Percentiles rank a stretch among this genome's conserved stretches.
Conservation (phyloP, 2,888 invertebrate species). For the Syritta pipiens region DNA sequence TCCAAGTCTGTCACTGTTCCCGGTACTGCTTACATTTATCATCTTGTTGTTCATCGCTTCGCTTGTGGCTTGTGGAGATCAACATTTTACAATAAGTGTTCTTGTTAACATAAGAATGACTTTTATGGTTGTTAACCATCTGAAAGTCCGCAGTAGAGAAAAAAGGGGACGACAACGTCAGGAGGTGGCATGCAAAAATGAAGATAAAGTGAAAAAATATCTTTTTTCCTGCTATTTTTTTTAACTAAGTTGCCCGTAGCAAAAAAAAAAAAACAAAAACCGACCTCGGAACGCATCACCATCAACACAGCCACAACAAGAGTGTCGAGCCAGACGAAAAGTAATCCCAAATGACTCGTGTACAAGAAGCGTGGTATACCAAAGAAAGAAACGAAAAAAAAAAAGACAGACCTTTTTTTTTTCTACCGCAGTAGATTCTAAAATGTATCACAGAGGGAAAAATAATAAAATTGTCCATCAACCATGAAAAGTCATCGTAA, state of each 20-base stretch:
- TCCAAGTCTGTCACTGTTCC: too few relatives aligned
- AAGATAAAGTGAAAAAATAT: neutral
- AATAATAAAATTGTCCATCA: slow-evolving; percentile 52
- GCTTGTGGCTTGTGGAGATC: too few relatives aligned
- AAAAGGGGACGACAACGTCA: too few relatives aligned
- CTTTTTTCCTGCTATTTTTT: slow-evolving; percentile 12
- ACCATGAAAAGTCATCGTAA: slow-evolving; percentile 47
- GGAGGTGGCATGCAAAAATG: too few relatives aligned
- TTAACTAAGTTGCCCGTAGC: slow-evolving; percentile 20
- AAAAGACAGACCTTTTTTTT: neutral
- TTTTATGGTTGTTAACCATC: too few relatives aligned
- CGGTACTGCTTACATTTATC: too few relatives aligned
- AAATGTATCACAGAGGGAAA: neutral
- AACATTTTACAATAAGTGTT: too few relatives aligned
- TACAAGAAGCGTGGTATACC: slow-evolving; percentile 38
- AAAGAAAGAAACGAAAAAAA: slow-evolving; percentile 20
- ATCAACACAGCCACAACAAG: slow-evolving; percentile 9
- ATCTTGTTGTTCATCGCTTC: too few relatives aligned
- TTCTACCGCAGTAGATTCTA: neutral
- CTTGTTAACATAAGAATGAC: too few relatives aligned
- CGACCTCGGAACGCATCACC: slow-evolving; percentile 37
- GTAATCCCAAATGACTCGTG: slow-evolving; percentile 53
- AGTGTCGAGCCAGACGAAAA: slow-evolving; percentile 23
- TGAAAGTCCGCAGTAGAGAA: too few relatives aligned
- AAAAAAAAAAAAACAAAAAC: too few relatives aligned